Conservation (phyloP, 2,797 vertebrate genomes). For the Neomorphus geoffroyi region DNA sequence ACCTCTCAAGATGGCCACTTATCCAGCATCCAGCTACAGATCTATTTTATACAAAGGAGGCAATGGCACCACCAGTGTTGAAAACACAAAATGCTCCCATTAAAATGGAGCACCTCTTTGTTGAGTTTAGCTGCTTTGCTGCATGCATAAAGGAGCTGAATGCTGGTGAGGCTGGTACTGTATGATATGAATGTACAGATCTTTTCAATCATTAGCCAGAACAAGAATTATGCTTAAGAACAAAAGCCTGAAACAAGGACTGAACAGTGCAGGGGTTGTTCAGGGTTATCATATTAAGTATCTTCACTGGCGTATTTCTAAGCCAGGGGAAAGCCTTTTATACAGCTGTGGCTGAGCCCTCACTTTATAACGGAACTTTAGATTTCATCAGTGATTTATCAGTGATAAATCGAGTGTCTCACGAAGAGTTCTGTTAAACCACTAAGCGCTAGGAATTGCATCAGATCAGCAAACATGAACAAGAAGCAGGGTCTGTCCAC, state of each 20-base stretch:
- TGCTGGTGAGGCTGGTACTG: background rate
- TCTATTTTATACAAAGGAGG: background rate
- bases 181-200: background rate
- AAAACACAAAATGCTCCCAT: background rate
- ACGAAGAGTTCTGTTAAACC: slow-evolving; percentile 48
- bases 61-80: background rate
- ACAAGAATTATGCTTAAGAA: background rate
- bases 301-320: background rate
- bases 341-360: slow-evolving; percentile 37
- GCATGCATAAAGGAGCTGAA: background rate
- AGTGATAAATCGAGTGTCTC: slow-evolving; percentile 56
- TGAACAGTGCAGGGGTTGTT: background rate
- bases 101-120: background rate
- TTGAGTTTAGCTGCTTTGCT: background rate
- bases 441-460: slow-evolving; percentile 33
- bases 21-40: background rate
- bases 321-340: slow-evolving; percentile 27
- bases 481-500: slow-evolving; percentile 2
- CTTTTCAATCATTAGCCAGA: background rate
- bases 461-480: slow-evolving; percentile 22
- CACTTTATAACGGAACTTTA: slow-evolving; percentile 49
- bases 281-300: background rate
- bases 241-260: slow-evolving; percentile 9
- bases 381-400: slow-evolving; percentile 65
- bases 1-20: background rate